A percentile compares a stretch with the other conserved stretches of the same genome.
Evolutionary conservation across 2,888 invertebrate genomes (phyloP).

Genomic region (Crioceris asparagi): DNA sequence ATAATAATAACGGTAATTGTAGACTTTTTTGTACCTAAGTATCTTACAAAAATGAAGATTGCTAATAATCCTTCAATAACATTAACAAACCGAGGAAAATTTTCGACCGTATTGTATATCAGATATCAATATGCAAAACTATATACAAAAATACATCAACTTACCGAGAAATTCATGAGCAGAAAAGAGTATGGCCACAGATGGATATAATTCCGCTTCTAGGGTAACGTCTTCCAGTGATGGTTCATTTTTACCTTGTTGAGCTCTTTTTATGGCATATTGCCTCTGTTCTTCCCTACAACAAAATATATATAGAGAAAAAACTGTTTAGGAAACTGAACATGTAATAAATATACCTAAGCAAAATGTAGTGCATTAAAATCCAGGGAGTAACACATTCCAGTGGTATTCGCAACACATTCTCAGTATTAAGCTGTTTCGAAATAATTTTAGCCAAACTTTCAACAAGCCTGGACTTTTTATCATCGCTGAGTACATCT

Average conservation of each 20-base stretch:
- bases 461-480: constrained; percentile 55
- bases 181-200: constrained; percentile 65
- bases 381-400: constrained; percentile 73
- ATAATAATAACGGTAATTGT: no score
- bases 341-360: constrained; percentile 41
- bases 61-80: no score
- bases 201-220: constrained; percentile 47
- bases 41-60: no score
- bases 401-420: constrained; percentile 52
- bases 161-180: constrained; percentile 76
- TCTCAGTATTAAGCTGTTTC: constrained; percentile 66
- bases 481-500: constrained; percentile 44
- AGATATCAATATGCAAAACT: no score
- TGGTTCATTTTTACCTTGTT: constrained; percentile 30
- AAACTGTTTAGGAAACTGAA: no score
- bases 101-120: no score
- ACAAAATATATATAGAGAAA: constrained; percentile 6
- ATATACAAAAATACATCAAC: constrained; percentile 23
- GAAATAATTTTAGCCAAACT: constrained; percentile 66
- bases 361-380: constrained; percentile 67
- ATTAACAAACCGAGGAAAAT: no score
- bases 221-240: constrained; percentile 7
- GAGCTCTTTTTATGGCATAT: constrained; percentile 41
- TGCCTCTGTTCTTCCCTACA: constrained; percentile 57
- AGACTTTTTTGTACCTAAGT: no score